Conservation (phyloP, 2,888 invertebrate genomes). For the Harpagoxenus sublaevis region DNA sequence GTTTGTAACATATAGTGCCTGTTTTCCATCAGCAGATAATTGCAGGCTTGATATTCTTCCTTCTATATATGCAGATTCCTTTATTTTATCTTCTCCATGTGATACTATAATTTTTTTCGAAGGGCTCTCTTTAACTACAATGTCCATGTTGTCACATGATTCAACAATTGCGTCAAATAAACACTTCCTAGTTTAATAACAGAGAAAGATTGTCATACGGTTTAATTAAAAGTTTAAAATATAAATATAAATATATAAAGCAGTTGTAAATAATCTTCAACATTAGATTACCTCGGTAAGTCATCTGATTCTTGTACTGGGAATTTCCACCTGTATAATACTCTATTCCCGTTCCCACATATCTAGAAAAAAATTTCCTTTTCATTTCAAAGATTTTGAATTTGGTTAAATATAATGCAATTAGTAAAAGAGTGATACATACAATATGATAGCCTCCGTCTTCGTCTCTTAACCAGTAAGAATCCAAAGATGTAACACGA, state of each 20-base stretch:
- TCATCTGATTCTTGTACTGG: slow-evolving; percentile 73
- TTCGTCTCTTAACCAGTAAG: slow-evolving; percentile 80
- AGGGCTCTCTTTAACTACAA: slow-evolving; percentile 78
- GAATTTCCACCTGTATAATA: slow-evolving; percentile 82
- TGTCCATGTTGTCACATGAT: slow-evolving; percentile 73
- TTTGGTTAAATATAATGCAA: not conserved
- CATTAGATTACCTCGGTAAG: slow-evolving; percentile 70
- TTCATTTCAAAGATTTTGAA: slow-evolving; percentile 24
- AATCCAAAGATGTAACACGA: slow-evolving; percentile 81
- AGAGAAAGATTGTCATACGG: slow-evolving; percentile 20
- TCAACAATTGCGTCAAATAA: slow-evolving; percentile 81
- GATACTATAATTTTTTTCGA: slow-evolving; percentile 80
- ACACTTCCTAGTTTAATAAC: slow-evolving; percentile 72
- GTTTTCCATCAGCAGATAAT: slow-evolving; percentile 87
- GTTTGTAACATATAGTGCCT: slow-evolving; percentile 87
- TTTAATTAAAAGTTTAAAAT: slow-evolving; percentile 30
- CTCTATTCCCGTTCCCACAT: slow-evolving; percentile 80
- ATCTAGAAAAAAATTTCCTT: slow-evolving; percentile 75
- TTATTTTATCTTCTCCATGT: slow-evolving; percentile 86
- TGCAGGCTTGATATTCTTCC: slow-evolving; percentile 87
- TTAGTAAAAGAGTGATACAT: slow-evolving; percentile 42
- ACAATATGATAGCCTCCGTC: slow-evolving; percentile 78
- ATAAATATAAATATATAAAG: not conserved
- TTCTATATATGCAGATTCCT: slow-evolving; percentile 86
- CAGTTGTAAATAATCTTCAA: slow-evolving; percentile 19